Evolutionary conservation across 2,888 invertebrate species (phyloP), one percentile per base, ranked within the genome.

Genomic region (Netelia inedita): DNA sequence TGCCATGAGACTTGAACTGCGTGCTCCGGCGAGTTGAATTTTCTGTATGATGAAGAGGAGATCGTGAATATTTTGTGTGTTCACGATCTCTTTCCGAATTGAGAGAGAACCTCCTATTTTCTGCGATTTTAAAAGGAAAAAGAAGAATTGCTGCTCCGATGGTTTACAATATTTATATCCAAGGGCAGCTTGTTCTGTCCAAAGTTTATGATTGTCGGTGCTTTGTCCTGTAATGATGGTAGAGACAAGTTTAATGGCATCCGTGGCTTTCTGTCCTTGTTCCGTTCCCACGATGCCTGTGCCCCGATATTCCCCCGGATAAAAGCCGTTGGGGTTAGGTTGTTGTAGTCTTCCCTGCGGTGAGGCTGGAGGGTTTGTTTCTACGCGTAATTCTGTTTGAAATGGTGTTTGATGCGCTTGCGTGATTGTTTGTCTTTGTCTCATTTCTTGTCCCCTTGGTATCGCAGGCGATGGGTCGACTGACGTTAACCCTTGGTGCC

Each of bases 291-390:
- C n/a, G 21, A 75, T 35, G n/a, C 75, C 66, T n/a, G 75, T 23
- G 10, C 41, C 41, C 43, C 66, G 35, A 43, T 66, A 66, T 55
- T 75, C 75, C 1, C 75, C 75, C 1, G 75, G 75, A 11, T 55
- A 75, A 75, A 75, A 75, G 65, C 75, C 55, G 11, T 76, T 76
- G 8, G 75, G 66, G 21, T 75, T 75, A 5, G 66, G 66, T 5
- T 10, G 8, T 66, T 55, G 75, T 1, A n/a, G 2, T 55, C 55
- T 66, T 41, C 75, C 75, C 21, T 55, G 75, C 0, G 1, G 8
- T 1, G 75, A 55, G n/a, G 55, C 0, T 43, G 76, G 28, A 10
- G 5, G 57, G 10, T 66, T 9, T 23, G 43, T 66, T 1, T 76
- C 66, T 21, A 41, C 43, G 3, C 1, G 55, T 14, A 14, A 35